Evolutionary conservation across 2,113 vertebrate species (phyloP), one percentile per base, ranked within the genome.

Genomic region (Austrofundulus limnaeus): DNA sequence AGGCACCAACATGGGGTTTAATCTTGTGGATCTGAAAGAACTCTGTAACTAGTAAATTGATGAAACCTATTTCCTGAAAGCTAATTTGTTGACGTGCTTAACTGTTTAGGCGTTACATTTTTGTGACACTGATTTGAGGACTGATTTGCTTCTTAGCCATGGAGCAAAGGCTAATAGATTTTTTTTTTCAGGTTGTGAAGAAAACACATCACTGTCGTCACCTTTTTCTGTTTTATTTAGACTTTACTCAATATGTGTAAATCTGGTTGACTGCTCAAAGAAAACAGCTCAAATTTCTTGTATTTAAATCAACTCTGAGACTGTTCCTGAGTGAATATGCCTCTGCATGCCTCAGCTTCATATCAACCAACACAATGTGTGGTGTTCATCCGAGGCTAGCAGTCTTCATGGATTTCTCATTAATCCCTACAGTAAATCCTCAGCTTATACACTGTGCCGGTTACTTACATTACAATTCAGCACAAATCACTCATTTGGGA

Each of bases 401-500:
- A 25, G 64, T 41, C 47, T 53, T 23, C 37, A 23, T 57, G 50
- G 19, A 66, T 67, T 42, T 62, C 61, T 46, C 49, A 43, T 55
- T 68, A 81, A 84, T 77, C 66, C 59, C 53, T 2, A 1, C 19
- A 60, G 19, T 61, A 70, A 78, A 78, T 66, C 59, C 61, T 64
- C 52, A 49, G 59, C 41, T 41, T 57, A 43, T 25, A 9, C 43
- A 55, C 56, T 53, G 45, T 9, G 1, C 25, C 23, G 14, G 49
- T 47, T 68, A 23, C 42, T 59, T 47, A 45, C 23, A 16, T 55
- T 61, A 48, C 43, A 53, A 13, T 28, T 47, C n/a, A 34, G 1
- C 28, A 54, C 58, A 49, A 70, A 48, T 55, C 59, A 41, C 16
- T 38, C 60, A 20, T 60, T 54, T 50, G 53, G 24, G 46, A 17